Conservation (phyloP, 2,797 vertebrate species). For the Iguana delicatissima region DNA sequence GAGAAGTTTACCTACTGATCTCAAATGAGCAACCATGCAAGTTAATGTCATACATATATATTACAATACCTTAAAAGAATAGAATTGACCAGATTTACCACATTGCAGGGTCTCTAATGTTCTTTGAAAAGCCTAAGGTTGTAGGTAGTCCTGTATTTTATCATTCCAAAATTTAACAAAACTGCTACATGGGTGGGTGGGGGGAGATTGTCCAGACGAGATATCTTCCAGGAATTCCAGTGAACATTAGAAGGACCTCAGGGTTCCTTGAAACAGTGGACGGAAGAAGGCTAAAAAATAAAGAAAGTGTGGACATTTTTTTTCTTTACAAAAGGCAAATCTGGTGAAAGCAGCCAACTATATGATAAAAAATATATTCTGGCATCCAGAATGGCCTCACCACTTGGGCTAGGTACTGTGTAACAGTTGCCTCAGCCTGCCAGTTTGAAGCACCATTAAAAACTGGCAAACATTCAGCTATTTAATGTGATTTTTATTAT, state of each 20-base stretch:
- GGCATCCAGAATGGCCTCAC: neutral
- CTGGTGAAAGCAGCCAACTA: neutral
- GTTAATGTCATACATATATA: neutral
- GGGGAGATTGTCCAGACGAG: neutral
- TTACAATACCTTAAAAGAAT: neutral
- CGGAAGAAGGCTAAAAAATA: neutral
- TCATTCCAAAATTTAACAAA: neutral
- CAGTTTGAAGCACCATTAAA: neutral
- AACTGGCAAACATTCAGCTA: neutral
- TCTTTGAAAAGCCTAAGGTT: constrained; percentile 3
- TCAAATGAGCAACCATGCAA: neutral
- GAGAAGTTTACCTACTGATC: neutral
- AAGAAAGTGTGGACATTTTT: neutral
- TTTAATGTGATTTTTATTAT: neutral
- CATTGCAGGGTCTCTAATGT: neutral
- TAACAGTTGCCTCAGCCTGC: neutral
- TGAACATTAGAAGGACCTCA: neutral
- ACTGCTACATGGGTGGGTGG: too few species aligned
- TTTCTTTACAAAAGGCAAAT: neutral
- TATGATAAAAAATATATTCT: neutral
- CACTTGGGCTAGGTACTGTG: too few species aligned
- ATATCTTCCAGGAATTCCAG: neutral
- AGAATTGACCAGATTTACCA: neutral
- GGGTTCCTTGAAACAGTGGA: neutral
- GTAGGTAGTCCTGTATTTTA: neutral